Conservation (phyloP, 2,888 invertebrate genomes). For the Leucophenga maculata region DNA sequence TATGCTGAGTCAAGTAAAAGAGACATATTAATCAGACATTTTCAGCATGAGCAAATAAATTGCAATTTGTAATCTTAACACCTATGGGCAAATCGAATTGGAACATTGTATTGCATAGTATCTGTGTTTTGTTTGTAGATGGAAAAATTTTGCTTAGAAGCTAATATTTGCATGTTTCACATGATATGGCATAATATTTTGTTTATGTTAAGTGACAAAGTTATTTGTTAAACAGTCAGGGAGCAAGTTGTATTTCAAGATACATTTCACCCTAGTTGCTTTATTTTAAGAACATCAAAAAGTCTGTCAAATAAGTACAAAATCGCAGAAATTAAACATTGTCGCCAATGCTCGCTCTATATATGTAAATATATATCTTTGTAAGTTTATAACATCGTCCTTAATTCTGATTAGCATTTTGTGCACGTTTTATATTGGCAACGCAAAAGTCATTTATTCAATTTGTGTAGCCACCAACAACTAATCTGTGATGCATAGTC, state of each 20-base stretch:
- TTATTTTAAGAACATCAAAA: neutral
- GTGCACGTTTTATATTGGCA: conserved; percentile 65
- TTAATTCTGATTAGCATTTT: conserved; percentile 39
- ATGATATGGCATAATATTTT: neutral
- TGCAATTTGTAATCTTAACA: conserved; percentile 64
- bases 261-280: too few species aligned
- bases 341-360: neutral
- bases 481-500: too few species aligned
- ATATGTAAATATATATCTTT: too few species aligned
- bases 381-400: too few species aligned
- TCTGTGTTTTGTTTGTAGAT: neutral
- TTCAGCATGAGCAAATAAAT: conserved; percentile 52
- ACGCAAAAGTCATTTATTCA: conserved; percentile 64
- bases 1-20: neutral
- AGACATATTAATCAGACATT: conserved; percentile 25
- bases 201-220: too few species aligned
- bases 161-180: neutral
- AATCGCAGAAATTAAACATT: neutral
- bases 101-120: neutral
- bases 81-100: conserved; percentile 56
- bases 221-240: too few species aligned
- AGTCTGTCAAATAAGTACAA: neutral
- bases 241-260: too few species aligned
- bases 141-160: neutral
- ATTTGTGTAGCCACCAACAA: conserved; percentile 52